Conservation (phyloP, 2,888 invertebrate species). For the Epirrhoe alternata region DNA sequence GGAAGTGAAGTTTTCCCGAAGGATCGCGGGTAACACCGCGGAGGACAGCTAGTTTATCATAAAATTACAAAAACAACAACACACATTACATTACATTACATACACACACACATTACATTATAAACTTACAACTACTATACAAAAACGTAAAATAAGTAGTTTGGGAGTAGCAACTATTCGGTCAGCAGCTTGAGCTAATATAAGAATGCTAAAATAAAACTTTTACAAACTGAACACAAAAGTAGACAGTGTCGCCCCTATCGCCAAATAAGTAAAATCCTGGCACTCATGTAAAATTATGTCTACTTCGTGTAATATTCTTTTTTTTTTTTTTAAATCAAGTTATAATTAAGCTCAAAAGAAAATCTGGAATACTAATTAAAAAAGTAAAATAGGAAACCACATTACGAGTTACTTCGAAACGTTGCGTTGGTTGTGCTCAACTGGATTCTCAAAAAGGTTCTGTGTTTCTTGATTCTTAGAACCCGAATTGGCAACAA, state of each 20-base stretch:
- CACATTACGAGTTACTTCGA: neutral
- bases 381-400: no score
- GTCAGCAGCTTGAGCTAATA: neutral
- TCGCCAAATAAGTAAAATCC: constrained; percentile 1
- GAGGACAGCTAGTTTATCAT: neutral
- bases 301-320: no score
- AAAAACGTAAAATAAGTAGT: neutral
- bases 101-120: no score
- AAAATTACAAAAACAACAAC: no score
- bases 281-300: neutral
- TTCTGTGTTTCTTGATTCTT: neutral
- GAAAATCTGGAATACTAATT: no score
- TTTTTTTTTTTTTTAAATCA: no score
- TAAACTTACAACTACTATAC: no score
- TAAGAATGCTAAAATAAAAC: neutral
- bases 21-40: no score
- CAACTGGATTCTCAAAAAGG: neutral
- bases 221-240: constrained; percentile 1
- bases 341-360: no score
- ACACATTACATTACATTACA: no score
- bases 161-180: neutral
- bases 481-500: constrained; percentile 21
- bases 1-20: no score
- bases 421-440: neutral
- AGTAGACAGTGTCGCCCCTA: constrained; percentile 28